Percentiles rank a stretch among this genome's conserved stretches.
Evolutionary conservation across 2,113 vertebrate species (phyloP).

Genomic region (Anguilla japonica): DNA sequence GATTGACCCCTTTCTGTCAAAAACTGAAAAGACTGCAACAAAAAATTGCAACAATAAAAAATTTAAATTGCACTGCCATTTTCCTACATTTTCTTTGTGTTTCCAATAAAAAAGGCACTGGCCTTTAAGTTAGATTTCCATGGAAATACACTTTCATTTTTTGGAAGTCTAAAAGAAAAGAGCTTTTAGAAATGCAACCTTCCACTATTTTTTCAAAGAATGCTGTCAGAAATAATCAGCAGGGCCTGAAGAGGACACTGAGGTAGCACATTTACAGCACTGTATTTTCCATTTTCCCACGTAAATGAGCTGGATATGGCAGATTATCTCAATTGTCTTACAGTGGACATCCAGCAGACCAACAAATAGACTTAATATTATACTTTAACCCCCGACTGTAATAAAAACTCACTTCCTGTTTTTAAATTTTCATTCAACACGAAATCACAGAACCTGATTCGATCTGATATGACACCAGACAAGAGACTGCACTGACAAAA

Average conservation of each 20-base stretch:
- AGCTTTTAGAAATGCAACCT: neutral
- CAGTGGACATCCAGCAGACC: constrained; percentile 31
- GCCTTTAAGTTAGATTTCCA: neutral
- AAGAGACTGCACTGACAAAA: constrained; percentile 28
- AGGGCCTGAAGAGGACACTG: neutral
- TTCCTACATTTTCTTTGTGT: no score
- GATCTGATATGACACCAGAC: constrained; percentile 43
- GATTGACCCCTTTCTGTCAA: no score
- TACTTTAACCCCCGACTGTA: constrained; percentile 45
- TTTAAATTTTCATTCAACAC: constrained; percentile 42
- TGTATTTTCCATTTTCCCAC: constrained; percentile 39
- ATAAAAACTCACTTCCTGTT: constrained; percentile 49
- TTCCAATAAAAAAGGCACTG: no score
- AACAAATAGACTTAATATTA: constrained; percentile 49
- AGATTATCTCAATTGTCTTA: constrained; percentile 32
- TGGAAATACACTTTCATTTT: neutral
- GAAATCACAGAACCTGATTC: constrained; percentile 33
- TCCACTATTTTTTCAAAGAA: neutral
- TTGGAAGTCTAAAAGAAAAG: neutral
- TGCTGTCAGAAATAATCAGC: neutral
- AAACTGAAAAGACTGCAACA: neutral
- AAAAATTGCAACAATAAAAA: no score
- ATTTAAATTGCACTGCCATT: no score
- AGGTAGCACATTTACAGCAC: constrained; percentile 9
- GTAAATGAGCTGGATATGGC: neutral